Evolutionary conservation across 30 jellyfish, hydroid and myxozoan genomes (phyloP).

Genomic region (Chrysaora quinquecirrha): DNA sequence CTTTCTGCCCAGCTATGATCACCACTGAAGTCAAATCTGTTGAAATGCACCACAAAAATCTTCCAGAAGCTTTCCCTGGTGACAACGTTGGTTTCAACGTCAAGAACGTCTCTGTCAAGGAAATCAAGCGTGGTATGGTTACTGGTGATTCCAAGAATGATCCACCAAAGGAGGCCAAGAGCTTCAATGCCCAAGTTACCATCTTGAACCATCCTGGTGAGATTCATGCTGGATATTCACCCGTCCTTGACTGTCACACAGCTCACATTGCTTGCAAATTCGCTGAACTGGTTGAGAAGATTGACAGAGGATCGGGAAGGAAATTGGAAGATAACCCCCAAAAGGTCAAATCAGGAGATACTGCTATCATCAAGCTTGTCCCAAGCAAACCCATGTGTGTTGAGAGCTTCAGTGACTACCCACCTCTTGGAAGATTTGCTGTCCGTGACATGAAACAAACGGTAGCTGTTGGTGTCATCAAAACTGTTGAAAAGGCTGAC

Average conservation of each 20-base stretch:
- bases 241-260: conserved; percentile 98
- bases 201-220: conserved; percentile 98
- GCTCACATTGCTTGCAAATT: conserved; percentile 99
- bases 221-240: conserved; percentile 97
- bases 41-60: too few species aligned
- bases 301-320: conserved; percentile 94
- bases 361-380: conserved; percentile 87
- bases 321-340: conserved; percentile 75
- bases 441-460: conserved; percentile 99
- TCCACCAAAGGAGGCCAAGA: too few species aligned
- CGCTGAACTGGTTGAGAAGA: conserved; percentile 73
- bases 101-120: too few species aligned
- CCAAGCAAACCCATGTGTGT: conserved; percentile 98
- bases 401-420: conserved; percentile 89
- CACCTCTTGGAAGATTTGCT: conserved; percentile 99
- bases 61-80: too few species aligned
- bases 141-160: conserved; percentile 94
- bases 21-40: too few species aligned
- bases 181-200: conserved; percentile 88
- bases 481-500: conserved; percentile 87
- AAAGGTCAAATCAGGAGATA: conserved; percentile 93
- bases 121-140: conserved; percentile 97
- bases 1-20: too few species aligned
- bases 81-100: too few species aligned
- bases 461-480: conserved; percentile 99